Conservation (phyloP, 2,888 invertebrate genomes). For the Rhopalosiphum nymphaeae region DNA sequence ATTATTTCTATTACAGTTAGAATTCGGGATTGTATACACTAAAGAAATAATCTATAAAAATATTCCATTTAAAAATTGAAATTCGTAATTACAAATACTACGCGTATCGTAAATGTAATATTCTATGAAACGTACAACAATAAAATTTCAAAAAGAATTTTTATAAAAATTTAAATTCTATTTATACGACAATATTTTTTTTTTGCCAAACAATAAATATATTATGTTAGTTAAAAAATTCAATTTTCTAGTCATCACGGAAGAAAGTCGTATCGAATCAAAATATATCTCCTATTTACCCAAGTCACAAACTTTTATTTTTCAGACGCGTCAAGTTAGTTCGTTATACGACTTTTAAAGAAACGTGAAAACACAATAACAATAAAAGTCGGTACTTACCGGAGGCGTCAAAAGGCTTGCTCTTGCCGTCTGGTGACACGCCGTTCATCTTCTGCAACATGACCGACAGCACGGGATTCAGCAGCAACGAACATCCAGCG, state of each 20-base stretch:
- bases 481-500: conserved; percentile 75
- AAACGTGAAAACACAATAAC: background rate
- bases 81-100: background rate
- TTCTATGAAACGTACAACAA: background rate
- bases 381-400: conserved; percentile 71
- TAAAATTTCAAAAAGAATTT: background rate
- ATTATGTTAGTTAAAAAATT: background rate
- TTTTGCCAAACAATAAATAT: background rate
- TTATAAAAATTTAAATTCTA: background rate
- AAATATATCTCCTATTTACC: background rate
- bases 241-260: background rate
- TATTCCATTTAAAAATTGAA: background rate
- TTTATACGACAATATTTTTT: background rate
- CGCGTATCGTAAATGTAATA: background rate
- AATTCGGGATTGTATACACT: background rate
- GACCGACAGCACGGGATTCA: conserved; percentile 52
- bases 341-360: background rate
- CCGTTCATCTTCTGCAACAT: conserved; percentile 81
- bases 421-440: conserved; percentile 88
- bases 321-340: background rate
- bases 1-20: background rate
- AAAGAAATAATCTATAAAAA: background rate
- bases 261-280: background rate
- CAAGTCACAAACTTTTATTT: background rate
- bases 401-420: conserved; percentile 93